These are phyloP conservation scores for Rugalucina vietnamica DNA, from an alignment of 2,888 invertebrate genomes.

Conservation along the genomic window DNA sequence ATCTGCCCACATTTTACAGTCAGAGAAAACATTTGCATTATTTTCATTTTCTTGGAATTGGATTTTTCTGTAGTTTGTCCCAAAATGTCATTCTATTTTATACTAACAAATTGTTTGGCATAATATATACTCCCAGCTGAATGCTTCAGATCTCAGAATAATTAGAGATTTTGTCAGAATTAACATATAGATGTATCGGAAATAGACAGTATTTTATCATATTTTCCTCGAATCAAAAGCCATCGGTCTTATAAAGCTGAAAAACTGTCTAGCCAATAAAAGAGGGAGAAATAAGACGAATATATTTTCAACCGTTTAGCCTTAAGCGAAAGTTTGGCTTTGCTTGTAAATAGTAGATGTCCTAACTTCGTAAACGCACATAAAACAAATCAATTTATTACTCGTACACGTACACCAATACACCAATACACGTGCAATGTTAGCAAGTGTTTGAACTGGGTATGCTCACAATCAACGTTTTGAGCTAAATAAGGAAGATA, in stretches of 20 bases:
- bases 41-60: constrained; percentile 16
- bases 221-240: constrained; percentile 16
- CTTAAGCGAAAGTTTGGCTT: no score
- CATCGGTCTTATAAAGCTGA: neutral
- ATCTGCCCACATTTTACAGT: constrained; percentile 10
- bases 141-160: constrained; percentile 8
- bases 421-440: no score
- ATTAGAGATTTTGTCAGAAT: constrained; percentile 16
- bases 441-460: no score
- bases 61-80: constrained; percentile 17
- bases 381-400: no score
- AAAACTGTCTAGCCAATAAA: neutral
- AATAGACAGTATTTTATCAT: constrained; percentile 17
- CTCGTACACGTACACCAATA: no score
- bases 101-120: constrained; percentile 17
- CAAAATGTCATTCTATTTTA: constrained; percentile 17
- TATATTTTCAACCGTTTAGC: no score
- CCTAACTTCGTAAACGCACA: no score
- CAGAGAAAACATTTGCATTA: constrained; percentile 14
- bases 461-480: no score
- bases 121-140: constrained; percentile 10
- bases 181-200: constrained; percentile 15
- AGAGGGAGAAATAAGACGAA: neutral
- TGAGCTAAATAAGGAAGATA: no score
- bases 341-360: no score